Evolutionary conservation across 2,888 invertebrate species (phyloP), one percentile per base, ranked within the genome.

Genomic region (Penaeus monodon): DNA sequence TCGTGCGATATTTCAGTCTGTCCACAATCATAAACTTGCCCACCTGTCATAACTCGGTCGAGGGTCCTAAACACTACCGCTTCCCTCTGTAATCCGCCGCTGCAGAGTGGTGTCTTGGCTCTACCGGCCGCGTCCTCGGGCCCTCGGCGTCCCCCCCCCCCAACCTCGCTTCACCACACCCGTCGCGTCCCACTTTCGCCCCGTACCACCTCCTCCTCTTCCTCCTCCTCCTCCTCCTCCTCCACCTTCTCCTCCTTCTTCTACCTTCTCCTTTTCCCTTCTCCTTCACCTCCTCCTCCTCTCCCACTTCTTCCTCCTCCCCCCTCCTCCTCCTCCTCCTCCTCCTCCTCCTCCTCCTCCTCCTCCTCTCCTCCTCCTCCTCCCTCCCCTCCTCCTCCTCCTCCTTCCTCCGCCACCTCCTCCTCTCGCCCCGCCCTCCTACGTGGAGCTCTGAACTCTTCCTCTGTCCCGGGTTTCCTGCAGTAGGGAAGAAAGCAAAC

Each of bases 1-100:
- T 86, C 65, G 77, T 81, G 44, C 86, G 66, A 86, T 86, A 86
- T 86, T 86, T 86, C 86, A 81, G 82, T 81, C 82, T 82, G 86
- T 86, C 86, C 86, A 86, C 82, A n/a, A 86, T 70, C 86, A 66
- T 82, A 86, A 86, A 86, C 66, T 74, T 81, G 86, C 64, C 77
- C 81, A 82, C 63, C 66, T 82, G 86, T 86, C 86, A 86, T 81
- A 86, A 81, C 77, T 81, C 77, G 68, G 81, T 68, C n/a, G n/a
- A 77, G 78, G 82, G 77, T 81, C 76, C 78, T 86, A 86, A 86
- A 78, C 84, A 84, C 66, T n/a, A 68, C 77, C 81, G 49, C 66
- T 76, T 85, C 81, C 74, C 70, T 86, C 82, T 82, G 81, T 74
- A 68, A 81, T 86, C n/a, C 81, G 81, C 68, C 77, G 44, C 73